phyloP scores from a whole-genome alignment of 2,113 vertebrate species.

The Phyllostomus hastatus region DNA sequence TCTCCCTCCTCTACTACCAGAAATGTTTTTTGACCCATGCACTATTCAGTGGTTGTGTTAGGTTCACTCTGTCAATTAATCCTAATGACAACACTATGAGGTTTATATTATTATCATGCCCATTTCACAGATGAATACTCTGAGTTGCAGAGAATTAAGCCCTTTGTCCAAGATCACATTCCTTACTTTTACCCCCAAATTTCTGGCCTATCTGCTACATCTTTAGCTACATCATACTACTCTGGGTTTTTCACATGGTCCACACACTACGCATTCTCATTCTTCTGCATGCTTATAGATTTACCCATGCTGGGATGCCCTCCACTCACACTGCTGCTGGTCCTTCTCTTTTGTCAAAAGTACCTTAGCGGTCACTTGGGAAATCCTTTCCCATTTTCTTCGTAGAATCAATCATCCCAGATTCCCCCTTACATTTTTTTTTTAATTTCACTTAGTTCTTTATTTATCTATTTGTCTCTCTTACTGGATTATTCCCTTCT shows the following conservation, averaged over 20 bases:
- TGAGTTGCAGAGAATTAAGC: not conserved
- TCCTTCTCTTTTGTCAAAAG: not conserved
- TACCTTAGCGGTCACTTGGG: not conserved
- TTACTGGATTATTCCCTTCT: not conserved
- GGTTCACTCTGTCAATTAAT: not conserved
- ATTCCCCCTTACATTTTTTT: not conserved
- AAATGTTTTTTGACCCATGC: not conserved
- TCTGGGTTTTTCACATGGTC: not conserved
- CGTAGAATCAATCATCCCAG: not conserved
- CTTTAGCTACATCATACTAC: not conserved
- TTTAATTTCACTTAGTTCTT: not conserved
- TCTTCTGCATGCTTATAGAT: not conserved
- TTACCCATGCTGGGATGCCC: accelerated
- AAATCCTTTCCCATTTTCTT: not conserved
- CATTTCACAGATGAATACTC: not conserved
- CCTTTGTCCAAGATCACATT: not conserved
- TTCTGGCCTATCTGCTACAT: not conserved
- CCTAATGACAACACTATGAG: not conserved
- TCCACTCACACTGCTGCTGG: not conserved
- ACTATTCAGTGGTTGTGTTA: not conserved
- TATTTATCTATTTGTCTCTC: not conserved
- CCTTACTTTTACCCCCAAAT: not conserved
- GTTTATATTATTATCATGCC: not conserved
- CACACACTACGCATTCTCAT: not conserved
- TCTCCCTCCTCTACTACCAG: not conserved